Percentiles rank a stretch among this genome's conserved stretches.
These are phyloP conservation scores for Mastacembelus armatus DNA, from an alignment of 2,797 vertebrate genomes.

Conservation along the genomic window DNA sequence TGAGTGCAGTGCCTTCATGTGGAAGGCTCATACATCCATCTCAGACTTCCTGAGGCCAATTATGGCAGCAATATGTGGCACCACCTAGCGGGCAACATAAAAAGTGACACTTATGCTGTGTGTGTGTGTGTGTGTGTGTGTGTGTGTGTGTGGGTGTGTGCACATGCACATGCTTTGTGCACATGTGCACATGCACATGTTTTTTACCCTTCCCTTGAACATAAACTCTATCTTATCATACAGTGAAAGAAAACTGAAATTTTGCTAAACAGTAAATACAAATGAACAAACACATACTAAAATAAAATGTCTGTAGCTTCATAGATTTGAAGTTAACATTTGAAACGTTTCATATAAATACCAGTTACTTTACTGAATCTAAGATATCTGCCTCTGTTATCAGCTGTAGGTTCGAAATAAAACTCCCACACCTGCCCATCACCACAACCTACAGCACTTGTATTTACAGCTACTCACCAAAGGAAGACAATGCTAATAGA, in stretches of 20 bases:
- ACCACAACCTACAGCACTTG: not conserved
- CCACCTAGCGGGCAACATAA: conserved; percentile 74
- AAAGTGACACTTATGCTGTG: not conserved
- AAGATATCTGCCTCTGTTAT: conserved; percentile 6
- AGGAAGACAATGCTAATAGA: not conserved
- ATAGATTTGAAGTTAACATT: not conserved
- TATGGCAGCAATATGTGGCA: conserved; percentile 59
- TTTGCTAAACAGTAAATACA: not conserved
- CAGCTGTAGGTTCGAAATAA: conserved; percentile 3
- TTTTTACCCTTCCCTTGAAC: not conserved
- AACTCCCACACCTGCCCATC: not conserved
- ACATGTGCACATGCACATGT: not conserved
- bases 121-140: not conserved
- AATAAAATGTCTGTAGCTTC: not conserved
- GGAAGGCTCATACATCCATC: conserved; percentile 7
- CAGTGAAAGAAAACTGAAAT: not conserved
- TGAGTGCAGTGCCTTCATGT: conserved; percentile 64
- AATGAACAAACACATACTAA: not conserved
- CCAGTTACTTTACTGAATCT: not conserved
- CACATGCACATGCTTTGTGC: not conserved
- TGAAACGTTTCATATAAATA: not conserved
- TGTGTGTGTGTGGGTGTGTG: not conserved
- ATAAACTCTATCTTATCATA: not conserved
- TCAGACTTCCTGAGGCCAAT: conserved; percentile 8
- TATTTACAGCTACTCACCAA: conserved; percentile 15